Evolutionary conservation across 2,113 vertebrate species (phyloP), one percentile per base, ranked within the genome.

Genomic region (Alligator sinensis): DNA sequence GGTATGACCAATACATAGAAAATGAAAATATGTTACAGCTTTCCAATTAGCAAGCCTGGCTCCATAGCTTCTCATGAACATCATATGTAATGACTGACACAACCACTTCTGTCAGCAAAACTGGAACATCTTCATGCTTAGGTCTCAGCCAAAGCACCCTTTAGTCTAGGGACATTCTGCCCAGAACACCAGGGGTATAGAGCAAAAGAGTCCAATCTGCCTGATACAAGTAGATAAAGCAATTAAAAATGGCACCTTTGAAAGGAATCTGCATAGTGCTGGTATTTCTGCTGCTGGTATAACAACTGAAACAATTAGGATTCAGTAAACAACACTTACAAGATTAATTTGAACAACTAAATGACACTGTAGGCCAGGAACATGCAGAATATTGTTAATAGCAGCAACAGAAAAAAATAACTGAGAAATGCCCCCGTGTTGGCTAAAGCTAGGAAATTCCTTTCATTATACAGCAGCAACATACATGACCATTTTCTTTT

Each of bases 131-230:
- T 10, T 98, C 98, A 96, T 98, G 96, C 98, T 98, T 34, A 88
- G 98, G 89, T 97, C 98, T 70, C 98, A 98, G 94, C 97, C 98
- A 63, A 99, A 98, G 92, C 98, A 98, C n/a, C 98, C 97, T 18
- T 94, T 98, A 6, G 97, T 99, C 27, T 99, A 99, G 84, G 98
- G 99, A 90, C 98, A 99, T 97, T 98, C 99, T 66, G 97, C 98
- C 92, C 98, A 99, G 95, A 99, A 98, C 93, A 98, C 98, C 91
- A 96, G 98, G 5, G 98, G 99, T 96, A 98, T 99, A 86, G 99
- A 98, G 28, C 98, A 99, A 74, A 97, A 97, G 89, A 97, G 97
- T 78, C 98, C 98, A 21, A 98, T 98, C 63, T 98, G 97, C 95
- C 97, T 98, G 95, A 96, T 98, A 24, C 98, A 98, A 84, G 89